Evolutionary conservation across 2,888 invertebrate genomes (phyloP), one percentile per base, ranked within the genome.

Genomic region (Sinohyriopsis cumingii): DNA sequence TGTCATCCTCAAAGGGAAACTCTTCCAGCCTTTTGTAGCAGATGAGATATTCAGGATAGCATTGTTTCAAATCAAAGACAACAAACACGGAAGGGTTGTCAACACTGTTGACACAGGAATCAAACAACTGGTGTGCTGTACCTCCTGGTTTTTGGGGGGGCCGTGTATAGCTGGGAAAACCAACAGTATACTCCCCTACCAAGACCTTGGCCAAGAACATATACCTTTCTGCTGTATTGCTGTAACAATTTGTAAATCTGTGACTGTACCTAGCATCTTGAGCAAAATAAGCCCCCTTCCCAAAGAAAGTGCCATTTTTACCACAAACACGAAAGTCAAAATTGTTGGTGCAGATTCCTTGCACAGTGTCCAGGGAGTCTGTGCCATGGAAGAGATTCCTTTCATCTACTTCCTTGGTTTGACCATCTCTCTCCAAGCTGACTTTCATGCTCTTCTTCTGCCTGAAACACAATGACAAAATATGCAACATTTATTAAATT

Each of bases 41-140:
- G 57, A 86, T 80, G 3, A 86, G 68, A 64, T 82, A 84, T 33
- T 82, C 84, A 1, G 85, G 85, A 66, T 85, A 86, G 53, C 77
- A 75, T 71, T 86, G 85, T 9, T 76, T 76, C 33, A 70, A 76
- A n/a, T 82, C 77, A 73, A 83, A 86, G 12, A 83, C 67, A 33
- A 86, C 81, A 72, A 78, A 86, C 18, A 84, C 80, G 5, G 63
- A 67, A 1, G 85, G 85, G 25, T 75, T 66, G 1, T 45, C 20
- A 3, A 73, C 63, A 59, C 78, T 68, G 67, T 86, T 75, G 18
- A 86, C 85, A 69, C 84, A 84, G 0, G 86, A 84, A 59, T 86
- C 84, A 67, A 79, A 83, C 33, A 79, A 55, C 60, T 75, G 77
- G 45, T 80, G 75, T 15, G 66, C 63, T n/a, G 59, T 69, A 7